Conservation (phyloP, 2,797 vertebrate species). For the Bradypus variegatus region DNA sequence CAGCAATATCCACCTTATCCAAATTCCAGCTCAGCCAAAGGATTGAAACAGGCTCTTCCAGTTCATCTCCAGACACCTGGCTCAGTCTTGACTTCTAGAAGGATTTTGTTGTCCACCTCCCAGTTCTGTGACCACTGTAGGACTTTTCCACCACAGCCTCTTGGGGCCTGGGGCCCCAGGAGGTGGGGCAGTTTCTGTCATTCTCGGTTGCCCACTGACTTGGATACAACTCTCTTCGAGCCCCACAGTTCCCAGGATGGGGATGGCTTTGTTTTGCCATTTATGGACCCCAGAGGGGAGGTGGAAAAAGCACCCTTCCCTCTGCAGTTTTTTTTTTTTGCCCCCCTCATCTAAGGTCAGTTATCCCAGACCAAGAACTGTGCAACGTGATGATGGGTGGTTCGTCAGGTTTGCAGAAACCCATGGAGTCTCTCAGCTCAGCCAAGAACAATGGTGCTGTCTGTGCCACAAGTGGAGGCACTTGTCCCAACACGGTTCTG, state of each 20-base stretch:
- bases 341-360: neutral
- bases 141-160: neutral
- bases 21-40: constrained; percentile 61
- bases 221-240: neutral
- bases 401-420: neutral
- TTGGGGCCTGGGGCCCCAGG: neutral
- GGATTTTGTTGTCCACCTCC: neutral
- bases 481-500: neutral
- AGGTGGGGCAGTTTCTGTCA: neutral
- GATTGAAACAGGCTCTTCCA: constrained; percentile 21
- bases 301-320: neutral
- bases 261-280: neutral
- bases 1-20: constrained; percentile 59
- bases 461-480: neutral
- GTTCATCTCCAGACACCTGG: neutral
- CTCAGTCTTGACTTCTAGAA: neutral
- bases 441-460: neutral
- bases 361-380: neutral
- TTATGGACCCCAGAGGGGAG: neutral
- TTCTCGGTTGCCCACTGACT: neutral
- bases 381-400: rapidly evolving
- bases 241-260: neutral
- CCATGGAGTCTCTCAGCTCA: neutral
- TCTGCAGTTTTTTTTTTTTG: neutral
- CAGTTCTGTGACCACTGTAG: neutral